A percentile compares a stretch with the other conserved stretches of the same genome.
Conservation (phyloP, 2,797 vertebrate species). For the Microctenopoma stevenorrisi region DNA sequence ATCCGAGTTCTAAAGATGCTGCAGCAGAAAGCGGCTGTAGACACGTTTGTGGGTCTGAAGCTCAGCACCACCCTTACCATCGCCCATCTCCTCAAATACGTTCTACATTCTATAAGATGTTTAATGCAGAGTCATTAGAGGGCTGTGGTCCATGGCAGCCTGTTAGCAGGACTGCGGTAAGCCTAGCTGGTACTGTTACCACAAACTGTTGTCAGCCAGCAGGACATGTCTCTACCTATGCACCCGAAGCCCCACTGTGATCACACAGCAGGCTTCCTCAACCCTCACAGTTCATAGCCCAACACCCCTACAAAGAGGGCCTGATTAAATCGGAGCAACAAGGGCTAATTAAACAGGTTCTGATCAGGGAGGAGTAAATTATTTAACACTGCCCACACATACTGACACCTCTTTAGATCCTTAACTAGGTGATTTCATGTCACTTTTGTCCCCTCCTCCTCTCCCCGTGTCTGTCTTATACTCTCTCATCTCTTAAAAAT, state of each 20-base stretch:
- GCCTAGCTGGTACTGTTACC: conserved; percentile 58
- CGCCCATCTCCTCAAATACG: background rate
- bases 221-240: conserved; percentile 55
- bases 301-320: conserved; percentile 58
- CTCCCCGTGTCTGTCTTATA: conserved; percentile 25
- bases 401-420: conserved; percentile 73
- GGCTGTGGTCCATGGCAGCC: conserved; percentile 35
- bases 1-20: conserved; percentile 35
- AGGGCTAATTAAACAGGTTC: conserved; percentile 87
- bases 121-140: conserved; percentile 26
- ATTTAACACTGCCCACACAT: conserved; percentile 82
- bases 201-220: conserved; percentile 39
- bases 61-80: background rate
- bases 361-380: conserved; percentile 84
- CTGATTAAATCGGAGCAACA: conserved; percentile 79
- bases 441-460: conserved; percentile 40
- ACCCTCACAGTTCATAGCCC: conserved; percentile 53
- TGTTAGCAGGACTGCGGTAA: conserved; percentile 39
- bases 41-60: background rate
- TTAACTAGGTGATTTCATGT: conserved; percentile 38
- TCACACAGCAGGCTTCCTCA: conserved; percentile 55
- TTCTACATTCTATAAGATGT: conserved; percentile 9
- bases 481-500: conserved; percentile 61
- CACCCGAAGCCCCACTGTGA: conserved; percentile 65
- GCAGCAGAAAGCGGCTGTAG: conserved; percentile 5